Conservation (phyloP, 1,140 invertebrate genomes). For the Chionoecetes opilio region DNA sequence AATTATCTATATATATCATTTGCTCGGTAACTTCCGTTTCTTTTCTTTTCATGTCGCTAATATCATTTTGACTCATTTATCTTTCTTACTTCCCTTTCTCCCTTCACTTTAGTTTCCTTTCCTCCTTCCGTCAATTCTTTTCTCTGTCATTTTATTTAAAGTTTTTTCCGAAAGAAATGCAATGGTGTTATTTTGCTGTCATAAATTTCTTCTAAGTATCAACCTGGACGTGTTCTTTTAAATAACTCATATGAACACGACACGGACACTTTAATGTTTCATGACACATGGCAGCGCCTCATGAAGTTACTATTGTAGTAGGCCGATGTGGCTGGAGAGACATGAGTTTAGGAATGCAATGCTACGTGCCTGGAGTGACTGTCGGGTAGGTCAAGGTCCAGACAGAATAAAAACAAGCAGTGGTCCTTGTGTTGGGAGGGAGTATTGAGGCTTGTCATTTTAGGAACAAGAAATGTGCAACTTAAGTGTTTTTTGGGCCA, state of each 20-base stretch:
- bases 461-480: no score
- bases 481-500: no score
- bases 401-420: no score
- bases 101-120: neutral
- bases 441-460: no score
- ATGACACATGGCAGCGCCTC: neutral
- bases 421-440: no score
- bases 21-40: neutral
- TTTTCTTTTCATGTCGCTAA: neutral
- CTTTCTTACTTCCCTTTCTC: slow-evolving; percentile 35
- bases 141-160: neutral
- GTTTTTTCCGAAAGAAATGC: neutral
- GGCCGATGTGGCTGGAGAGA: neutral
- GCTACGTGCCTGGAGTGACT: no score
- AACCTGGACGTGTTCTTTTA: neutral
- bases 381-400: no score
- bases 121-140: neutral
- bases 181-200: neutral
- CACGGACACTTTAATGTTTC: neutral
- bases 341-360: neutral
- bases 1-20: no score
- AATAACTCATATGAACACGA: neutral
- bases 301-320: neutral
- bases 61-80: neutral
- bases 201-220: no score